Evolutionary conservation across 2,113 vertebrate species (phyloP), one percentile per base, ranked within the genome.

Genomic region (Grus americana): DNA sequence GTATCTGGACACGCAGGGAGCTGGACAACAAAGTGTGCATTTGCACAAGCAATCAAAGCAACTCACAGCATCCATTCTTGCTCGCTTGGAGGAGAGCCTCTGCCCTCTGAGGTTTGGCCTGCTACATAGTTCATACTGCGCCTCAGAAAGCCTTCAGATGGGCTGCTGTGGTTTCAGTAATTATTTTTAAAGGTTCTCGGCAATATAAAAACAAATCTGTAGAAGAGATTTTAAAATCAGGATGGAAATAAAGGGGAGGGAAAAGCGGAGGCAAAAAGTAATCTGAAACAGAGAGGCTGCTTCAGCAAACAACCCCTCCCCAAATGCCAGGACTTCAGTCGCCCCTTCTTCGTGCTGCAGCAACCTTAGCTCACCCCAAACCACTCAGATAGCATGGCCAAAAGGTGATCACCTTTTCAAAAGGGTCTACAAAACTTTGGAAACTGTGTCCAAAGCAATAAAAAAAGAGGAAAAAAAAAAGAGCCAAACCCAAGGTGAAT

Each of bases 151-250:
- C 79, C 94, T 79, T 89, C 94, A 78, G 58, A 84, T 59, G 47
- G 61, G 84, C 96, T 95, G 93, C 92, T 91, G 73, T 47, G 85
- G 80, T 91, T 96, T 88, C 86, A 70, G 73, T 79, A 72, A 94
- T 88, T 92, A 81, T 80, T 94, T 96, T 92, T 81, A 85, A 89
- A 92, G 86, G 65, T 75, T 93, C 70, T 84, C 15, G 0, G 62
- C 66, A 93, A 54, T 38, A 54, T 54, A 72, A 96, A 93, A 92
- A 74, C 65, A 86, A 57, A 86, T 71, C 76, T 46, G 59, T 5
- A 36, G 68, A 92, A 79, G 36, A 83, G 44, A 65, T 72, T 87
- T 93, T 32, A 93, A 55, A 91, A 86, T 65, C 58, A 44, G 52
- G 19, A 61, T 75, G 72, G 61, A 96, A 95, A 90, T 67, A 78